Base-by-base conservation (phyloP, 2,797 vertebrate genomes). In the Dermochelys coriacea region DNA sequence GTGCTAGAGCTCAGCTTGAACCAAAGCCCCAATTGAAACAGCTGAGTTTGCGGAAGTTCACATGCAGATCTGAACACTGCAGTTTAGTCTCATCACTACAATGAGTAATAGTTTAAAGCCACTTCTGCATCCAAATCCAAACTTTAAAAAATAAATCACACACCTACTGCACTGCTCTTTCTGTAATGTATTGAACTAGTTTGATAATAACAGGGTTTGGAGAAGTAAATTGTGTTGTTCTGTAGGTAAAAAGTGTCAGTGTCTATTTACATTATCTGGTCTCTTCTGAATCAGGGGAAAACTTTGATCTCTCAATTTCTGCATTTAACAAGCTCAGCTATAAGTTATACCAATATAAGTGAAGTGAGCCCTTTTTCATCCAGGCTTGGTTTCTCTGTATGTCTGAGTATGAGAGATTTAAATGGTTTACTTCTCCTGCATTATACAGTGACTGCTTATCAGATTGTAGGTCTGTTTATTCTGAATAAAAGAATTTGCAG, bases 141-240 rank as follows among this genome's bases (percentile, higher is more conserved):
- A 80, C 0, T 2, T 83, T 2, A 47, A 85, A 85, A 45, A 15
- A 49, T 47, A 19, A 3, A 3, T 12, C 4, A 25, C 29, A 4
- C 6, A 41, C 8, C 4, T 87, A 15, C 0, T 1, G 4, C 34
- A 61, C 45, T 19, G 87, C 54, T 37, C 84, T 5, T 34, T 86
- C 51, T 92, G 51, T 59, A 79, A 14, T 79, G 80, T 68, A 71
- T 19, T 47, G 45, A 85, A 49, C 12, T 80, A 61, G 82, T 94
- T 94, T 80, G 87, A 88, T 95, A 91, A 86, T 91, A 94, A 94
- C 41, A 93, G 82, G 80, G 10, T 80, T 96, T 91, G 87, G 78
- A 80, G 78, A 89, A 21, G 75, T 85, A 90, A 94, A 93, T 88
- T 47, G 15, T 91, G 54, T 92, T 91, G 34, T 51, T 84, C 54